These are phyloP conservation scores for Pimpla rufipes DNA, from an alignment of 2,888 invertebrate species.

Conservation along the genomic window DNA sequence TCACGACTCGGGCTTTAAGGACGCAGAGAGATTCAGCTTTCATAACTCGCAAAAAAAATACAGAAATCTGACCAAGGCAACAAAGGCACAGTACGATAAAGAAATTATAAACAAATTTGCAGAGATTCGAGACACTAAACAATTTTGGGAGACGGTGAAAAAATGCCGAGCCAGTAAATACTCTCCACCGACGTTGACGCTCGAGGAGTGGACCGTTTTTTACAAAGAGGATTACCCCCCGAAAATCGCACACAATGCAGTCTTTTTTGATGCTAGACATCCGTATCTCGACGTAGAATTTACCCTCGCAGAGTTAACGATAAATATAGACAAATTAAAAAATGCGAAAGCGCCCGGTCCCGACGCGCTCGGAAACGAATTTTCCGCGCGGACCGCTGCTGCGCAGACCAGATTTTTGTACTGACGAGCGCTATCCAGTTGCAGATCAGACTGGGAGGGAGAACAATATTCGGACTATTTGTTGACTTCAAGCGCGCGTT, in stretches of 20 bases:
- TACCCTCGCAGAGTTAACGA: not conserved
- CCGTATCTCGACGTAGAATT: not conserved
- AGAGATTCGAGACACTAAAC: not conserved
- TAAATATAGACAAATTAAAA: conserved; percentile 2
- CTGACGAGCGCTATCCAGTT: conserved; percentile 15
- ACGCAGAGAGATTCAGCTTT: not conserved
- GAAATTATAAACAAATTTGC: conserved; percentile 21
- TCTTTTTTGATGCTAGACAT: not conserved
- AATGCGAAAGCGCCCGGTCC: conserved; percentile 3
- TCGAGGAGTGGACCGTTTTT: not conserved
- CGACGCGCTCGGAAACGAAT: conserved; percentile 20
- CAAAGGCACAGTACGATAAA: not conserved
- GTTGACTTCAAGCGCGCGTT: conserved; percentile 63
- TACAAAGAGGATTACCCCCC: not conserved
- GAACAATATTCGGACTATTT: conserved; percentile 47
- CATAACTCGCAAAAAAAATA: not conserved
- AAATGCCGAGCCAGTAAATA: not conserved
- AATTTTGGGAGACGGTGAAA: conserved; percentile 29
- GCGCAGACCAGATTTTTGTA: conserved; percentile 49
- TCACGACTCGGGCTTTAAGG: not conserved
- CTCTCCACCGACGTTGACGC: not conserved
- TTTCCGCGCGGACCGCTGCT: conserved; percentile 53
- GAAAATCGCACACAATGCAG: not conserved
- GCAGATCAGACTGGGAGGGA: conserved; percentile 29
- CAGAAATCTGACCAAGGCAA: not conserved